A percentile compares a stretch with the other conserved stretches of the same genome.
These are phyloP conservation scores for Sphenodon punctatus DNA, from an alignment of 2,797 vertebrate species.

Conservation along the genomic window DNA sequence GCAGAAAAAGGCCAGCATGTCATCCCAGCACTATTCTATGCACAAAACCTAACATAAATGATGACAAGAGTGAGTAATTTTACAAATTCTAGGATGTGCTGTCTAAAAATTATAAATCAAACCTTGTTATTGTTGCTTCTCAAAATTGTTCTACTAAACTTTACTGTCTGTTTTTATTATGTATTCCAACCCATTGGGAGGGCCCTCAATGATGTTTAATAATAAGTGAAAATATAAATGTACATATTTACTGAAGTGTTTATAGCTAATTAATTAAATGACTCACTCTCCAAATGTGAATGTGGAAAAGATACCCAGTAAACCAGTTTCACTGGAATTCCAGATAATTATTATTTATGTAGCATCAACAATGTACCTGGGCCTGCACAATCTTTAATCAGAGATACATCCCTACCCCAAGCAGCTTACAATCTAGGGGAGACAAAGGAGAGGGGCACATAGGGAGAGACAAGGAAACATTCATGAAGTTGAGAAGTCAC, in stretches of 20 bases:
- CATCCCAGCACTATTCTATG: background rate
- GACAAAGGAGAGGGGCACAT: no score
- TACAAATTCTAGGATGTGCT: background rate
- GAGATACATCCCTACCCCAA: no score
- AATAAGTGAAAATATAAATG: background rate
- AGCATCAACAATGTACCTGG: no score
- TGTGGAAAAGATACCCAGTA: background rate
- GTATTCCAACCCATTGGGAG: background rate
- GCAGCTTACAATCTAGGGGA: no score
- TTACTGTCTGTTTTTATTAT: slow-evolving; percentile 19
- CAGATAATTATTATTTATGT: no score
- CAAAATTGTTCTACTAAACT: background rate
- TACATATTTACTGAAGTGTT: background rate
- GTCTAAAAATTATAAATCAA: slow-evolving; percentile 18
- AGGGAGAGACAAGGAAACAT: no score
- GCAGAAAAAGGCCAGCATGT: background rate
- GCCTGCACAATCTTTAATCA: no score
- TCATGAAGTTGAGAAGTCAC: no score
- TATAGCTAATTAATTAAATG: background rate
- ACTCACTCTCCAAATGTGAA: background rate
- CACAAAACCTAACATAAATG: slow-evolving; percentile 16
- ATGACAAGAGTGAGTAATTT: background rate
- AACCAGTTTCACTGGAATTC: slow-evolving; percentile 13
- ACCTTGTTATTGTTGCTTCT: background rate
- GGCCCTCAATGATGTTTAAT: background rate